These are phyloP conservation scores for Pseudococcus jackbeardsleyi DNA, from an alignment of 2,888 invertebrate genomes.

Conservation along the genomic window DNA sequence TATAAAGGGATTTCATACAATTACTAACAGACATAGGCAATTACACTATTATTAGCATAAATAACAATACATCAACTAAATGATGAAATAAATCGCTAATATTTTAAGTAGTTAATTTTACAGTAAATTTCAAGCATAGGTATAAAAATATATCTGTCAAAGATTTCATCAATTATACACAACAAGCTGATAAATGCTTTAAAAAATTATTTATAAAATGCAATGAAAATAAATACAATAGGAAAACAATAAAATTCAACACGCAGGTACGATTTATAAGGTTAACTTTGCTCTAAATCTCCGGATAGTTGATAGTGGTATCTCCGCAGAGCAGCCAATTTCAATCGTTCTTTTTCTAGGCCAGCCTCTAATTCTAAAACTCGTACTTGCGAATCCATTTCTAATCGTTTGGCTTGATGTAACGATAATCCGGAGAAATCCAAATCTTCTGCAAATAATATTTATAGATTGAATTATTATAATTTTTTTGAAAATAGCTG, in stretches of 20 bases:
- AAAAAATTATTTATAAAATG: constrained; percentile 37
- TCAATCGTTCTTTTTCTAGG: constrained; percentile 87
- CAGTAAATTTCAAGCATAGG: neutral
- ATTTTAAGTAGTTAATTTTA: constrained; percentile 29
- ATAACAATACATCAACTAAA: neutral
- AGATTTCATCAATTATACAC: neutral
- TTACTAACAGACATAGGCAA: neutral
- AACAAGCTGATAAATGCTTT: constrained; percentile 37
- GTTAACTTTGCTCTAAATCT: constrained; percentile 71
- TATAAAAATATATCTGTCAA: neutral
- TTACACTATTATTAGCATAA: constrained; percentile 1
- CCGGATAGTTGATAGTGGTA: constrained; percentile 92
- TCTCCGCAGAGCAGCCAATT: constrained; percentile 87
- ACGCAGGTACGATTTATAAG: neutral
- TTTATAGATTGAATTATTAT: too few species aligned
- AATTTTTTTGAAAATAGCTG: too few species aligned
- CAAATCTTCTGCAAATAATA: constrained; percentile 76
- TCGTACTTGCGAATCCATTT: constrained; percentile 97
- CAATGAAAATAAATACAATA: neutral
- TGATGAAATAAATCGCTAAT: neutral
- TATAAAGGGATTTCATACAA: neutral
- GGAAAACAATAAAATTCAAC: constrained; percentile 19
- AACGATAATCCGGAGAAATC: constrained; percentile 91
- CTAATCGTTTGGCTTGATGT: constrained; percentile 94
- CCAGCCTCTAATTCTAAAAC: constrained; percentile 93